Conservation (phyloP, 2,113 vertebrate genomes). For the Heterotis niloticus region DNA sequence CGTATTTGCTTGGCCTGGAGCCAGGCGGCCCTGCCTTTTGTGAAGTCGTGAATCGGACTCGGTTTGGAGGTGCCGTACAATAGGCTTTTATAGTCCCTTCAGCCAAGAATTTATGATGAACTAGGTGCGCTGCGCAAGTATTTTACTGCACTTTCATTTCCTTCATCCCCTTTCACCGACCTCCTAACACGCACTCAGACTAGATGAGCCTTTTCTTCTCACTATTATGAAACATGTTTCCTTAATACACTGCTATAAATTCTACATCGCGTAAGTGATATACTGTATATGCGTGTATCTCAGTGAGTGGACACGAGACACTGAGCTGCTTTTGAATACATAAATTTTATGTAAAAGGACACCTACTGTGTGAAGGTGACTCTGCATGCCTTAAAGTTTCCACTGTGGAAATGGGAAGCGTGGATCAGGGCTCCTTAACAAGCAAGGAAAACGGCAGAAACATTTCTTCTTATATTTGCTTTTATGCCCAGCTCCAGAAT, state of each 20-base stretch:
- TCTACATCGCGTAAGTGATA: not conserved
- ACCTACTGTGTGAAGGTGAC: not conserved
- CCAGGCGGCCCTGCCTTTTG: slow-evolving; percentile 13
- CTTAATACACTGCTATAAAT: not conserved
- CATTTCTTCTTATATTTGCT: slow-evolving; percentile 8
- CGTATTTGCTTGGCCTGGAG: slow-evolving; percentile 14
- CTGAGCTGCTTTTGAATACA: not conserved
- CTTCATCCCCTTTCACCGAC: not conserved
- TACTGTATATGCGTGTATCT: not conserved
- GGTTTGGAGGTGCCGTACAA: slow-evolving; percentile 12
- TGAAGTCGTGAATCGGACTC: slow-evolving; percentile 23
- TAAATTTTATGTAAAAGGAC: not conserved
- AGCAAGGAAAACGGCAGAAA: not conserved
- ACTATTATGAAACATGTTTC: not conserved
- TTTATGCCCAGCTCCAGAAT: not conserved
- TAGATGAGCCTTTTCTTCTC: not conserved
- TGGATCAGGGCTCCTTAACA: not conserved
- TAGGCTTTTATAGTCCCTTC: slow-evolving; percentile 23
- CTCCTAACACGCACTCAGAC: not conserved
- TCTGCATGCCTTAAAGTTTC: not conserved
- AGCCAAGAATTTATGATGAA: slow-evolving; percentile 26
- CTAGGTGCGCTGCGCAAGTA: slow-evolving; percentile 7
- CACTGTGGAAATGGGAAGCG: slow-evolving; percentile 1
- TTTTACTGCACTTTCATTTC: slow-evolving; percentile 15
- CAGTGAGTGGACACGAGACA: not conserved